These are phyloP conservation scores for Miniopterus natalensis DNA, from an alignment of 2,113 vertebrate species.

Conservation along the genomic window DNA sequence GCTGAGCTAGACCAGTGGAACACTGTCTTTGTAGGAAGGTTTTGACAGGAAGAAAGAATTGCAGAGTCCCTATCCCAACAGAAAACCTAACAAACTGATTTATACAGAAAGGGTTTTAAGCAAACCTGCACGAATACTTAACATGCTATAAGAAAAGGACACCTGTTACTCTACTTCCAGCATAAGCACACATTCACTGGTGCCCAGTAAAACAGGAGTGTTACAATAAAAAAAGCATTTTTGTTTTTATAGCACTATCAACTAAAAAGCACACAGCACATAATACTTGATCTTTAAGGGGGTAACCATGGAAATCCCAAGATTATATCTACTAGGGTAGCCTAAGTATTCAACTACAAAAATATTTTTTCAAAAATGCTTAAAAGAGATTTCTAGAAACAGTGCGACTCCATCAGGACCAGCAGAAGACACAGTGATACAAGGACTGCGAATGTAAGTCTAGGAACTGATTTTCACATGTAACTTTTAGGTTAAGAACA, in stretches of 20 bases:
- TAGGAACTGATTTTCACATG: background rate
- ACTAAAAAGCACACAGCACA: conserved; percentile 68
- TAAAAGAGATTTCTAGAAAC: conserved; percentile 40
- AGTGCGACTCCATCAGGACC: background rate
- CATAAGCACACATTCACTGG: background rate
- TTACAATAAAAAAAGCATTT: background rate
- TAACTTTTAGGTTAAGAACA: background rate
- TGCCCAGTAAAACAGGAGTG: background rate
- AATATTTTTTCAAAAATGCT: conserved; percentile 68
- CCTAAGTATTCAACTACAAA: conserved; percentile 77
- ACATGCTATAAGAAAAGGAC: background rate
- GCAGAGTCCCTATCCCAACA: background rate
- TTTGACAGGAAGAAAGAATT: background rate
- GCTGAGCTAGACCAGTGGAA: background rate
- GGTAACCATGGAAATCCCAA: conserved; percentile 70
- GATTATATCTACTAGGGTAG: conserved; percentile 69
- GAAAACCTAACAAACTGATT: background rate
- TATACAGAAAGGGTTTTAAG: background rate
- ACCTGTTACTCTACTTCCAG: background rate
- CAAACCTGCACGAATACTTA: background rate
- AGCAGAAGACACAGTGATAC: background rate
- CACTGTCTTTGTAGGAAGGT: background rate
- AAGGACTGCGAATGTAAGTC: background rate
- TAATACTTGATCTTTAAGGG: conserved; percentile 81
- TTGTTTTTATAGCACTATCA: conserved; percentile 12